phyloP scores from a whole-genome alignment of 2,888 invertebrate species.

The Standfussiana lucernea region DNA sequence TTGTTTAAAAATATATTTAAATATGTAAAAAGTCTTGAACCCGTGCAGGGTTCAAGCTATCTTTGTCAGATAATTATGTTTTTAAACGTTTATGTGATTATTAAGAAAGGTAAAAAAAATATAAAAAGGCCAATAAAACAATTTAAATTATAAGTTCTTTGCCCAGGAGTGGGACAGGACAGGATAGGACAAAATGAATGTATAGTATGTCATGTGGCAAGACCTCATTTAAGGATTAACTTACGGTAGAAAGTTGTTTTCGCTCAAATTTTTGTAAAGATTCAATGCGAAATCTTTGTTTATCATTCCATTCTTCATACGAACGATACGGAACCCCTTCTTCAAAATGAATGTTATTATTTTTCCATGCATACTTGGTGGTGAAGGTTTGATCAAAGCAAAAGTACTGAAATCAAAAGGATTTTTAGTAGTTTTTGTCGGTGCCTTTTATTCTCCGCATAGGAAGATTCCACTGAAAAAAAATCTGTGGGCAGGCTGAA shows the following conservation, averaged over 20 bases:
- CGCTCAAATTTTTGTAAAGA: conserved; percentile 91
- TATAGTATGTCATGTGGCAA: background rate
- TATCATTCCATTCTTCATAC: conserved; percentile 94
- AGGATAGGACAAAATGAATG: too few species aligned
- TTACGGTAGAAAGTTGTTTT: conserved; percentile 91
- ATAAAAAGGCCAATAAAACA: too few species aligned
- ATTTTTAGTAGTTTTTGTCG: background rate
- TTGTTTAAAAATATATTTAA: too few species aligned
- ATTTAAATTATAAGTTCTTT: too few species aligned
- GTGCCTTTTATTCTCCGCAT: background rate
- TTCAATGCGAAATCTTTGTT: conserved; percentile 92
- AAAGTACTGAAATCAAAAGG: conserved; percentile 91
- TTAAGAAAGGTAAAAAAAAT: too few species aligned
- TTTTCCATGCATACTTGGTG: conserved; percentile 93
- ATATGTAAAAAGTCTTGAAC: too few species aligned
- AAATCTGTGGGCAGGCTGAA: background rate
- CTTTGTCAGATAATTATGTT: too few species aligned
- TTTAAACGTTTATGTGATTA: too few species aligned
- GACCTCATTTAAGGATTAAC: conserved; percentile 66
- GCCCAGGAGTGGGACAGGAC: too few species aligned
- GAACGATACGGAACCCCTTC: conserved; percentile 92
- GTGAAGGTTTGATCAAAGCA: conserved; percentile 94
- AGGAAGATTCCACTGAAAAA: background rate
- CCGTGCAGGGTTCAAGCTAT: too few species aligned
- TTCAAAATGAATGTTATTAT: conserved; percentile 93